Conservation (phyloP, 2,797 vertebrate genomes). For the Oreonectes daqikongensis region DNA sequence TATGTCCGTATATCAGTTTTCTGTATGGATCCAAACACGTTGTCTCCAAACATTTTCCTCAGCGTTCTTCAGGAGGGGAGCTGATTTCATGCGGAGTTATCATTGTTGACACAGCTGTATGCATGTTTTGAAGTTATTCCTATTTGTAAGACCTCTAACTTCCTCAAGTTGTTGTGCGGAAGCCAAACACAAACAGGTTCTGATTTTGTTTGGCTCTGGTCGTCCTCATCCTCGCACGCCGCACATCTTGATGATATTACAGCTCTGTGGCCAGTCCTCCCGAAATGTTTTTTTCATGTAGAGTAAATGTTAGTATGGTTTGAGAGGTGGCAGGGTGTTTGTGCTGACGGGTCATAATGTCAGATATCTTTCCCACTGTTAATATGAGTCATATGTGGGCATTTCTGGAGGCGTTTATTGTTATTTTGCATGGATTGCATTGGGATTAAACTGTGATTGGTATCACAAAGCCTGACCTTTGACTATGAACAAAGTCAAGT, state of each 20-base stretch:
- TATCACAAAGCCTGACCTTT: background rate
- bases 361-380: constrained; percentile 6
- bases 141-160: constrained; percentile 59
- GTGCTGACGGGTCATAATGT: background rate
- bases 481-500: background rate
- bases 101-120: constrained; percentile 76
- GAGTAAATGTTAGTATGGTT: constrained; percentile 20
- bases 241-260: constrained; percentile 49
- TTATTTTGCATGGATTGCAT: constrained; percentile 17
- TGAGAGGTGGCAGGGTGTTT: constrained; percentile 27
- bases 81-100: constrained; percentile 44
- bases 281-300: constrained; percentile 12
- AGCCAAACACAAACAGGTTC: constrained; percentile 62
- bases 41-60: background rate
- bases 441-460: background rate
- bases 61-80: constrained; percentile 23
- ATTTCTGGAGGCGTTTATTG: constrained; percentile 7
- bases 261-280: background rate
- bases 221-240: constrained; percentile 45
- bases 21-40: too few relatives aligned
- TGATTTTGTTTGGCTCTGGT: constrained; percentile 64
- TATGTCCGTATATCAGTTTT: too few relatives aligned
- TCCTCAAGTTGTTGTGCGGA: constrained; percentile 64
- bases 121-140: constrained; percentile 68
- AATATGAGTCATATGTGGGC: constrained; percentile 1